A percentile compares a stretch with the other conserved stretches of the same genome.
phyloP scores from a whole-genome alignment of 2,888 invertebrate genomes.

The Escarpia spicata region DNA sequence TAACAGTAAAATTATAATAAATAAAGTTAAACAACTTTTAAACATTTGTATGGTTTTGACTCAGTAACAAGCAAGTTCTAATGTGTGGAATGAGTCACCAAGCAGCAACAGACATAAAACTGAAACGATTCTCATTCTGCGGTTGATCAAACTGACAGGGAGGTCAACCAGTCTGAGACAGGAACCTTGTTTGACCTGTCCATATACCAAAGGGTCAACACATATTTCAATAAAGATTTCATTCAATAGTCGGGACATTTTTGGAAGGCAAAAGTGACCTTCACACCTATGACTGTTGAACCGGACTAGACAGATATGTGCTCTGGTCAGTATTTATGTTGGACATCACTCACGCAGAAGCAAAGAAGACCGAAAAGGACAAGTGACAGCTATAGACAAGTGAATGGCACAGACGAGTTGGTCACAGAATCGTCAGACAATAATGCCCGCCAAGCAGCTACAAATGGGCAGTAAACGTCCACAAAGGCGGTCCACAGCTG shows the following conservation, averaged over 20 bases:
- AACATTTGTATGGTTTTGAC: background rate
- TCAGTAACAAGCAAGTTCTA: background rate
- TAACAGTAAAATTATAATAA: background rate
- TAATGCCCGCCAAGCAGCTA: background rate
- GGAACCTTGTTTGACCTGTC: background rate
- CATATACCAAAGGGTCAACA: background rate
- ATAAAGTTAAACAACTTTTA: background rate
- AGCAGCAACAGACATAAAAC: background rate
- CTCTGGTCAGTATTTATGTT: background rate
- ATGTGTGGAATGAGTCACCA: background rate
- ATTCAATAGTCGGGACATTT: background rate
- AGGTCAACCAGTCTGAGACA: background rate
- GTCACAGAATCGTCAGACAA: background rate
- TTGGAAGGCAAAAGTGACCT: background rate
- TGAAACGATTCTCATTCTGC: background rate
- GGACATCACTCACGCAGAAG: background rate
- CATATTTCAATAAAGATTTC: background rate
- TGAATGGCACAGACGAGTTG: background rate
- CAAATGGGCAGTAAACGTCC: conserved; percentile 6
- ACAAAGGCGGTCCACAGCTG: background rate
- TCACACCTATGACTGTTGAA: background rate
- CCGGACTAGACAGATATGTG: background rate
- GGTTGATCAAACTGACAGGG: background rate
- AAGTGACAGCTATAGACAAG: background rate
- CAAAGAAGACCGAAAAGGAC: background rate